Conservation (phyloP, 2,797 vertebrate genomes). For the Clangula hyemalis region DNA sequence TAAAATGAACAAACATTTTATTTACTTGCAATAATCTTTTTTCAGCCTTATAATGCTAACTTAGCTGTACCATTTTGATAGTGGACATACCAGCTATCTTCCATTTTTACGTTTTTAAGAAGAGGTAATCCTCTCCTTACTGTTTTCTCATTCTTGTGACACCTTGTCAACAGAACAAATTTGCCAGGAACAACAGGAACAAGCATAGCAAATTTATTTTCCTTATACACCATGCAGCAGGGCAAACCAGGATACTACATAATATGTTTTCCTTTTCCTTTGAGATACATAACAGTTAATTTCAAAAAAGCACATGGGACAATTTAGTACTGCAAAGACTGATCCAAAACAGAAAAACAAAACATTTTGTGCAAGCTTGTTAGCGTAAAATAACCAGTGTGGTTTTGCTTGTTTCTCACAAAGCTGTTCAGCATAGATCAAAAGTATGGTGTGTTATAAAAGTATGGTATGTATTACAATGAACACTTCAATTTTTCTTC, state of each 20-base stretch:
- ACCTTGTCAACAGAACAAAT: not conserved
- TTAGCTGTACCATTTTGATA: not conserved
- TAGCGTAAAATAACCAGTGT: not conserved
- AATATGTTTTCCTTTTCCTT: rapidly evolving
- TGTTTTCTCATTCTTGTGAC: not conserved
- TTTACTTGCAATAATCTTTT: not conserved
- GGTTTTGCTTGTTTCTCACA: not conserved
- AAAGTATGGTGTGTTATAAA: not conserved
- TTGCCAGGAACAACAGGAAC: not conserved
- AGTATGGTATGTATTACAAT: not conserved
- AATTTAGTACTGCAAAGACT: not conserved
- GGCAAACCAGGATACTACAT: not conserved
- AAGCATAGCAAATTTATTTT: not conserved
- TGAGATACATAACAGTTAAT: not conserved
- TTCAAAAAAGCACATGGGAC: not conserved
- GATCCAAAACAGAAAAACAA: not conserved
- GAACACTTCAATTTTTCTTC: not conserved
- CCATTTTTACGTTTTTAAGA: not conserved
- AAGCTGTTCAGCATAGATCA: not conserved
- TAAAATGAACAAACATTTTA: not conserved
- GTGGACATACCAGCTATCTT: not conserved
- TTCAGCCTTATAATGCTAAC: not conserved
- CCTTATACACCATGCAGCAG: rapidly evolving
- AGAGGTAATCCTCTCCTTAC: not conserved
- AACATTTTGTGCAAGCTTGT: not conserved